These are phyloP conservation scores for Gila orcuttii DNA, from an alignment of 2,113 vertebrate genomes.

Conservation along the genomic window DNA sequence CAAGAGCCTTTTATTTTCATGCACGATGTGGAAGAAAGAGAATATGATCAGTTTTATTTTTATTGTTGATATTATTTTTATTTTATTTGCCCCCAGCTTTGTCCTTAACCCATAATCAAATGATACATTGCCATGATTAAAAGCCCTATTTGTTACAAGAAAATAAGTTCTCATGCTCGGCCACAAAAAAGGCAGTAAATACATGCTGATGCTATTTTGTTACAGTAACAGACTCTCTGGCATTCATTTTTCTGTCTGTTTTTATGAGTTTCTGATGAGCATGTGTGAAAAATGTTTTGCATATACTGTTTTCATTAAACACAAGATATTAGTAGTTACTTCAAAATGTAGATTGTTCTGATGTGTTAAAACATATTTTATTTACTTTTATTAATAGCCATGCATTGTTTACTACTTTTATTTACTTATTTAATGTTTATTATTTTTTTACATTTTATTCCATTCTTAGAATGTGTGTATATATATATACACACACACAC, in stretches of 20 bases:
- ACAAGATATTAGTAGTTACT: conserved; percentile 39
- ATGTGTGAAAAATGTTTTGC: conserved; percentile 18
- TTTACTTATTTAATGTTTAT: neutral
- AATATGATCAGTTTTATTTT: conserved; percentile 20
- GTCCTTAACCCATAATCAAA: conserved; percentile 37
- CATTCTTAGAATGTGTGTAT: neutral
- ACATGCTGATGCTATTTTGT: conserved; percentile 10
- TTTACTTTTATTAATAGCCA: neutral
- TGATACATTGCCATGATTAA: conserved; percentile 49
- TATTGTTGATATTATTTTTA: conserved; percentile 12
- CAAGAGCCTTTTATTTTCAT: conserved; percentile 38
- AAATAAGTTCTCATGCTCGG: conserved; percentile 33
- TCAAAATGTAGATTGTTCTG: neutral
- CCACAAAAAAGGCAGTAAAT: conserved; percentile 35
- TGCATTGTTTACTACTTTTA: neutral
- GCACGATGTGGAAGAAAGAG: conserved; percentile 2
- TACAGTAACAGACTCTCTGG: conserved; percentile 15
- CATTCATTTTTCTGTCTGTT: conserved; percentile 42
- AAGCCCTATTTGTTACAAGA: conserved; percentile 12
- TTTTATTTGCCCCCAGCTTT: neutral
- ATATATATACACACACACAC: no score
- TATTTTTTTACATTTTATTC: neutral
- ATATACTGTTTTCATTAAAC: conserved; percentile 32
- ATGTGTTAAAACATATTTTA: neutral
- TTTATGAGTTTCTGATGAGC: conserved; percentile 46